Evolutionary conservation across 2,888 invertebrate genomes (phyloP), one percentile per base, ranked within the genome.

Genomic region (Ochropleura plecta): DNA sequence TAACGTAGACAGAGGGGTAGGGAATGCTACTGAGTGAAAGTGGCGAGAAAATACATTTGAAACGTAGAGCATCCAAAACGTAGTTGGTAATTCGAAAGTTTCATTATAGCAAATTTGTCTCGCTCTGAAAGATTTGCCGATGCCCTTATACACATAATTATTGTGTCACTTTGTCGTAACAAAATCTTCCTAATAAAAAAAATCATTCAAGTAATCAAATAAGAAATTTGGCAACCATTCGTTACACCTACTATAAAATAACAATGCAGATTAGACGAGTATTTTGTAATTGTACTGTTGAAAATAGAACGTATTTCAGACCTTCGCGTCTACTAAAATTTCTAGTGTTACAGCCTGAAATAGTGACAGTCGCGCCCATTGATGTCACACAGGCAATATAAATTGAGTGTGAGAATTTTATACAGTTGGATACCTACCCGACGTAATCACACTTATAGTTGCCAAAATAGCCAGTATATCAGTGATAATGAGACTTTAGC

Each of bases 381-480:
- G 83, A 83, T 87, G 86, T 88, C 88, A 87, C 79, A 73, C 74
- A 69, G 55, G 70, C 71, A 64, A 67, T 84, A 90, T 90, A 90
- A 89, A 89, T 91, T 88, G 78, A 70, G 67, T 82, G 72, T 75
- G 83, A 89, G 83, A 89, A 89, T 84, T 75, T 81, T 78, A 70
- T 76, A 74, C 73, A 57, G 63, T 66, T 79, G 53, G 74, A 67
- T 71, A 73, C 60, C 65, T 71, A 73, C 60, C 65, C 74, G 79
- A 78, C 83, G 83, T 83, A 86, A 89, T 87, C 74, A 74, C 78
- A 78, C 55, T 79, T 80, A 86, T 78, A 84, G 80, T 86, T 90
- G 91, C 89, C 91, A 91, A 89, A 86, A 88, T 85, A 70, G 59
- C 78, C 79, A 81, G 63, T 82, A 82, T 79, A 87, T 87, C 85